These are phyloP conservation scores for Julus scandinavius DNA, from an alignment of 2,888 invertebrate genomes.

Conservation along the genomic window DNA sequence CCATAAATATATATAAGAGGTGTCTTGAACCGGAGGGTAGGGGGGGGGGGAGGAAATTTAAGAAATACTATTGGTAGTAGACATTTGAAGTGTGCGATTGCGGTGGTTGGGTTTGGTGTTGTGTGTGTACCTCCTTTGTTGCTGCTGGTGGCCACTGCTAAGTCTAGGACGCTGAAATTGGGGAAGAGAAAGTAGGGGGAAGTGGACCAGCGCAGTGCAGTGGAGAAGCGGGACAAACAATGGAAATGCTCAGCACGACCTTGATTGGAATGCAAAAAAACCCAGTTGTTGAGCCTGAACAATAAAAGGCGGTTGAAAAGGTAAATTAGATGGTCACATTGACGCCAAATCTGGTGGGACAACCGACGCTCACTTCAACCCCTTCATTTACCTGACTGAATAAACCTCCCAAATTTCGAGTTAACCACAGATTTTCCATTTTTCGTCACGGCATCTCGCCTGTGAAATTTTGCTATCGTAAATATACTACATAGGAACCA, in stretches of 20 bases:
- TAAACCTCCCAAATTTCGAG: not conserved
- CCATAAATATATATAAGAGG: constrained; percentile 5
- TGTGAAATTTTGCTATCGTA: not conserved
- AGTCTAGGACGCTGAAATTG: constrained; percentile 31
- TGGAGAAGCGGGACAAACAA: constrained; percentile 39
- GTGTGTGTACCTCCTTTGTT: constrained; percentile 1
- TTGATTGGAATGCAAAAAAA: constrained; percentile 40
- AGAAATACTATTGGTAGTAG: not conserved
- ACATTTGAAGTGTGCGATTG: not conserved
- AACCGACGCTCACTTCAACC: not conserved
- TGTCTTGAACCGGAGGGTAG: not conserved
- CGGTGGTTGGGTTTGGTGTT: not conserved
- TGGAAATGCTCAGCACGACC: constrained; percentile 16
- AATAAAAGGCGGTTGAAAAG: constrained; percentile 42
- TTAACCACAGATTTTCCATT: not conserved
- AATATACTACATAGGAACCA: no score
- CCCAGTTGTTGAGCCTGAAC: constrained; percentile 39
- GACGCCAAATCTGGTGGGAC: constrained; percentile 22
- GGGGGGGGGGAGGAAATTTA: no score
- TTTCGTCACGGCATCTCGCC: not conserved
- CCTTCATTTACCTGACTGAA: not conserved
- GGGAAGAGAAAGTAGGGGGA: constrained; percentile 39
- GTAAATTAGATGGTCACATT: constrained; percentile 42
- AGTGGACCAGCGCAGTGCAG: constrained; percentile 42
- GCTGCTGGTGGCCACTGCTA: not conserved